These are phyloP conservation scores for Anableps anableps DNA, from an alignment of 2,797 vertebrate species.

Conservation along the genomic window DNA sequence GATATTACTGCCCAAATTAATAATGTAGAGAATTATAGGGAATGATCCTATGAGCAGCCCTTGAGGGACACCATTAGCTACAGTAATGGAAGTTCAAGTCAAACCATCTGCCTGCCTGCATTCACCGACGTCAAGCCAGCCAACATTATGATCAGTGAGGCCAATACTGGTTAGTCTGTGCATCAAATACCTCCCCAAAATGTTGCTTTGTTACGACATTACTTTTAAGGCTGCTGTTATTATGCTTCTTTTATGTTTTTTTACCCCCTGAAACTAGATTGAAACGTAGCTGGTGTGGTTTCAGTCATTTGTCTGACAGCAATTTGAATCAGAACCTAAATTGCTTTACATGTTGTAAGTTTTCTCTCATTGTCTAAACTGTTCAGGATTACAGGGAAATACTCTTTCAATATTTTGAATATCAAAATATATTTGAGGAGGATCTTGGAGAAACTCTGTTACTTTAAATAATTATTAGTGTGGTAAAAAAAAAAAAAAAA, in stretches of 20 bases:
- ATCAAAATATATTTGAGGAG: background rate
- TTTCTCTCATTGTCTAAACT: background rate
- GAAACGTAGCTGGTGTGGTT: too few relatives aligned
- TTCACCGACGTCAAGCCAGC: background rate
- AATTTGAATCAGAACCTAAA: background rate
- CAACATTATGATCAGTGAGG: background rate
- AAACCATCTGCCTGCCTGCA: background rate
- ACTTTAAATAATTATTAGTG: slow-evolving; percentile 1
- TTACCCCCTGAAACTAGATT: background rate
- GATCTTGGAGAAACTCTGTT: background rate
- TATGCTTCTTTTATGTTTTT: background rate
- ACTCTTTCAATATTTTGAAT: background rate
- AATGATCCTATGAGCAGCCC: background rate
- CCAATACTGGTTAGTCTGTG: background rate
- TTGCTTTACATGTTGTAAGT: background rate
- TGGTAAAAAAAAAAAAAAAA: slow-evolving; percentile 16
- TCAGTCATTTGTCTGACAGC: background rate
- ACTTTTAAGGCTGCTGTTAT: background rate
- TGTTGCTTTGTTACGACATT: background rate
- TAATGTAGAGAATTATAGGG: background rate
- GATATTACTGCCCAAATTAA: background rate
- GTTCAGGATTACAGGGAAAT: background rate
- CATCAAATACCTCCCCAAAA: background rate
- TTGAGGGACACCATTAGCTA: background rate
- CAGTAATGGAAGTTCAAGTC: background rate